Base-by-base conservation (phyloP, 2,113 vertebrate species). In the Cyanoliseus patagonus region DNA sequence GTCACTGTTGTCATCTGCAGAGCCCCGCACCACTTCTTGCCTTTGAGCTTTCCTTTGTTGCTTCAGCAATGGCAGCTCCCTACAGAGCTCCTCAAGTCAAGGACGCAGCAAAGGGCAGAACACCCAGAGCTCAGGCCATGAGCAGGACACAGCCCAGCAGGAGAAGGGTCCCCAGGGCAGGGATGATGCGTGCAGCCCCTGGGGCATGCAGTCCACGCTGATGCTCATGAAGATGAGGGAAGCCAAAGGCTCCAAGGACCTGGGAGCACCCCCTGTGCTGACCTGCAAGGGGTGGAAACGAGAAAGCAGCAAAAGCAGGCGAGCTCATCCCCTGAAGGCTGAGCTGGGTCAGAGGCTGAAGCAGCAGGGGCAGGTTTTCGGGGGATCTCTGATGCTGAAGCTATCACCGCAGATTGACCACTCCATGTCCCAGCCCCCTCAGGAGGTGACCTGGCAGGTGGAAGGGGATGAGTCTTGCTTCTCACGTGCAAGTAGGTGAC, bases 51-150 rank as follows among this genome's bases (percentile, higher is more conserved):
- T 82, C 95, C 25, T 83, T 86, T 35, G 97, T 97, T 7, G 96
- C 95, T 72, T 92, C 91, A 19, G 97, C 92, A 24, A 98, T 68
- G 15, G 92, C 96, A 75, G 72, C 91, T 5, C 92, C 97, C 15
- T 98, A 31, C 11, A 96, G 91, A 55, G 93, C 46, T 55, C 98
- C 98, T 31, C 96, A 98, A 39, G 93, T 47, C 24, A 97, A 85
- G 4, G 95, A 94, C 44, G 97, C 42, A 1, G 44, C 27, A 53
- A 98, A 97, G 20, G 98, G 98, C 14, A 98, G 94, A 98, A 98
- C 9, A 98, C 97, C 97, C 98, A 98, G 37, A 97, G 75, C 96
- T 98, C 62, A 96, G 84, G 53, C 82, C 57, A 24, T 98, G 72
- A 98, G 91, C 46, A 98, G 35, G 27, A 98, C 80, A 3, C 98